These are phyloP conservation scores for Ostrea edulis DNA, from an alignment of 1,140 invertebrate genomes.

Conservation along the genomic window DNA sequence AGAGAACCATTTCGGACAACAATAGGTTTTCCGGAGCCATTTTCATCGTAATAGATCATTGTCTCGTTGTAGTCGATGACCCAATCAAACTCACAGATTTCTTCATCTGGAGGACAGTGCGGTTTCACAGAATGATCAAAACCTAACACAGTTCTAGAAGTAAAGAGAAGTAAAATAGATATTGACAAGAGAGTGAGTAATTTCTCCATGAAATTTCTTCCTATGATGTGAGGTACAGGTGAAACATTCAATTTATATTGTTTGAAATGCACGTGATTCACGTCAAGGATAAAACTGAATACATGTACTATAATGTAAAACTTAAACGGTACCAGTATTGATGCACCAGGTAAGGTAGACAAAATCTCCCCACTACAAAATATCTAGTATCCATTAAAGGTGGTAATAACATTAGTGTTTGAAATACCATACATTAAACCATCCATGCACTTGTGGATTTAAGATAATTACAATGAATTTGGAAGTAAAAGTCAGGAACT, in stretches of 20 bases:
- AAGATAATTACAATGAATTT: no score
- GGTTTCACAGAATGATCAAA: slow-evolving; percentile 36
- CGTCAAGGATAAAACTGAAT: not conserved
- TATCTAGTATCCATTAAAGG: no score
- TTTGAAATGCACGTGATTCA: not conserved
- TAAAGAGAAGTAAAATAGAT: not conserved
- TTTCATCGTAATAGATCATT: slow-evolving; percentile 40
- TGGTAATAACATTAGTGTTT: no score
- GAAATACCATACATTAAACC: no score
- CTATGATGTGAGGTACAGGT: not conserved
- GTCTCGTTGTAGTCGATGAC: slow-evolving; percentile 41
- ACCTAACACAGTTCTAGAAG: not conserved
- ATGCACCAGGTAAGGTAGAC: no score
- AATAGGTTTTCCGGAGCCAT: slow-evolving; percentile 20
- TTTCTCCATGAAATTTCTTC: not conserved
- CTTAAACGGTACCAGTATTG: no score
- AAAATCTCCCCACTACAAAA: no score
- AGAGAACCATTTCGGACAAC: slow-evolving; percentile 39
- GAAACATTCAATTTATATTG: not conserved
- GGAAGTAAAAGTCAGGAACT: no score
- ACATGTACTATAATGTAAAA: no score
- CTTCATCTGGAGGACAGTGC: slow-evolving; percentile 11
- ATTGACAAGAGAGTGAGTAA: not conserved
- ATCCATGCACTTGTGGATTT: no score
- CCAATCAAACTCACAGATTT: slow-evolving; percentile 42